Percentiles rank a stretch among this genome's conserved stretches.
phyloP scores from a whole-genome alignment of 35 echinoderm and acorn worm genomes.

The Lytechinus variegatus region DNA sequence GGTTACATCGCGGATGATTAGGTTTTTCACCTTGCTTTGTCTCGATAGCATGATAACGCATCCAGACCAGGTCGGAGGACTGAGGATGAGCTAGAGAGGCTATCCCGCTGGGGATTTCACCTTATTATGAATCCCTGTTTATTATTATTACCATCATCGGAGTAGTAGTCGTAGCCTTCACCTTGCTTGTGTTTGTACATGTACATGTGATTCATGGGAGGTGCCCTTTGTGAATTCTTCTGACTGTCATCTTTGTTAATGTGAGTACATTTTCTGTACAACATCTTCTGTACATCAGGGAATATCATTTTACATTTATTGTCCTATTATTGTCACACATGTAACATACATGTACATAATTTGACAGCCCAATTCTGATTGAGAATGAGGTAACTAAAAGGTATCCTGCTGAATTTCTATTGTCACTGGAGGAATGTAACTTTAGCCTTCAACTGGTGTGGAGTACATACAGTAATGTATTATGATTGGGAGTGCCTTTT shows the following conservation, averaged over 20 bases:
- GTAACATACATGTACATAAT: too few relatives aligned
- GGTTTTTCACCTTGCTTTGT: constrained; percentile 17
- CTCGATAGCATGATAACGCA: background rate
- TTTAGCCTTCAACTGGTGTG: too few relatives aligned
- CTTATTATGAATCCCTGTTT: background rate
- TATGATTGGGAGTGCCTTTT: too few relatives aligned
- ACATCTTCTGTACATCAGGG: too few relatives aligned
- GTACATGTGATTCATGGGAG: background rate
- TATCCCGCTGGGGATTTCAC: background rate
- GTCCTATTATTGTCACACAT: too few relatives aligned
- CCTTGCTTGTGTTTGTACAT: background rate
- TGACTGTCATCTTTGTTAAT: background rate
- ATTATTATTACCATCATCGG: background rate
- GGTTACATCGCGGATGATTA: background rate
- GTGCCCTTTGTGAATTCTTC: background rate
- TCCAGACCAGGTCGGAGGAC: background rate
- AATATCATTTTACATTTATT: too few relatives aligned
- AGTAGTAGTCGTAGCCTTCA: background rate
- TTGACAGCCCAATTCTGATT: too few relatives aligned
- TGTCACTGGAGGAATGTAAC: too few relatives aligned
- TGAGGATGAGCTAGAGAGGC: background rate
- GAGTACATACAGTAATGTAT: too few relatives aligned
- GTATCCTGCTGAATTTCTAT: too few relatives aligned
- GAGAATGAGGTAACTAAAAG: too few relatives aligned
- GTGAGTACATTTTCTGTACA: background rate